Evolutionary conservation across 2,797 vertebrate genomes (phyloP).

Genomic region (Xerus rutilus): DNA sequence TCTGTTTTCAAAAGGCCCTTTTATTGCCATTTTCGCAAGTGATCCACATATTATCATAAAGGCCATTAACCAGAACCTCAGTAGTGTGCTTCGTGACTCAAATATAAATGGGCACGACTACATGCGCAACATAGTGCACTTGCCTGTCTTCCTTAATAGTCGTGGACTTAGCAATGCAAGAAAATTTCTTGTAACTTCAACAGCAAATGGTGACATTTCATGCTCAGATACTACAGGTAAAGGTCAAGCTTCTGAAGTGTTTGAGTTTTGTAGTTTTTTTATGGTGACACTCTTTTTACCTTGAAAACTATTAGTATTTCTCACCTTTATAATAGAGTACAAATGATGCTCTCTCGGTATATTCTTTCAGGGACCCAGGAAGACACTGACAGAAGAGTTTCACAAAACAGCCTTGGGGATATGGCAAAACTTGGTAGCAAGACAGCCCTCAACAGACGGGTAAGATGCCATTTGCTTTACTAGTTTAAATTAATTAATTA

Average conservation of each 20-base stretch:
- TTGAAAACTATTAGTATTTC: not conserved
- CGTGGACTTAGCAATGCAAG: conserved; percentile 94
- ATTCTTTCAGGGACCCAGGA: conserved; percentile 92
- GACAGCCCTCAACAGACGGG: conserved; percentile 95
- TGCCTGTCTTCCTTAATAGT: conserved; percentile 98
- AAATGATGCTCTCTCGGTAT: not conserved
- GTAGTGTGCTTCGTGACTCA: conserved; percentile 96
- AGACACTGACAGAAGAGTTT: conserved; percentile 95
- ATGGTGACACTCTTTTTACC: not conserved
- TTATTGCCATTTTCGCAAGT: conserved; percentile 98
- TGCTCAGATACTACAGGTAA: conserved; percentile 90
- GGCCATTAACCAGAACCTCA: conserved; percentile 99
- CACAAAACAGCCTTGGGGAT: conserved; percentile 97
- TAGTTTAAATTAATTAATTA: not conserved
- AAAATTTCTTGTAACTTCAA: conserved; percentile 89
- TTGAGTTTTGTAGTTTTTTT: not conserved
- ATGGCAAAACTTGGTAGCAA: conserved; percentile 96
- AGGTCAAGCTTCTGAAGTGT: not conserved
- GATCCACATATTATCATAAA: conserved; percentile 99
- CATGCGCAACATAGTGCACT: conserved; percentile 98
- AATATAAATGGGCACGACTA: conserved; percentile 99
- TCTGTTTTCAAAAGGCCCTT: conserved; percentile 97
- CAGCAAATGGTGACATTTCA: conserved; percentile 93
- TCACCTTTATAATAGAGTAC: not conserved
- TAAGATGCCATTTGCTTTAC: conserved; percentile 83